These are phyloP conservation scores for Macrobrachium nipponense DNA, from an alignment of 1,140 invertebrate species.

Conservation along the genomic window DNA sequence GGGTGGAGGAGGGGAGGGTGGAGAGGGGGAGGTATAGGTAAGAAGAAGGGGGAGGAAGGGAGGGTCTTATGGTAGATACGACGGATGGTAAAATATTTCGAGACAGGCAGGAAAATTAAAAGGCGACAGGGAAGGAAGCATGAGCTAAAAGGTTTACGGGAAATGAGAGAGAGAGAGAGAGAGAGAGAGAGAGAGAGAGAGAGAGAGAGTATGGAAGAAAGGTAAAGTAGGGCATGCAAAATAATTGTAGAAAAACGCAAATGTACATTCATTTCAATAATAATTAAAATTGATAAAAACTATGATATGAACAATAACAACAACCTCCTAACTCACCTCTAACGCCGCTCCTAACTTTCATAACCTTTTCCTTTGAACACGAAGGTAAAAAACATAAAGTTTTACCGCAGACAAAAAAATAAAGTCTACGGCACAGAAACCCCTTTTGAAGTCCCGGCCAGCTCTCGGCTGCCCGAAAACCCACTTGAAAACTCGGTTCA, in stretches of 20 bases:
- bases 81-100: too few species aligned
- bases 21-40: too few species aligned
- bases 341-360: not conserved
- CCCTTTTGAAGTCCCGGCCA: too few species aligned
- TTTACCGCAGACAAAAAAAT: too few species aligned
- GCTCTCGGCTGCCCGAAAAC: too few species aligned
- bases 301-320: not conserved
- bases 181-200: not conserved
- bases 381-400: not conserved
- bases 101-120: too few species aligned
- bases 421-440: too few species aligned
- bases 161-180: not conserved
- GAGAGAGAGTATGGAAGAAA: not conserved
- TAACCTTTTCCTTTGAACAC: not conserved
- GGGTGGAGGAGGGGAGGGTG: too few species aligned
- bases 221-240: not conserved
- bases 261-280: too few species aligned
- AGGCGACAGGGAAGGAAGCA: not conserved
- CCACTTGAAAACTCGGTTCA: too few species aligned
- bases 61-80: too few species aligned
- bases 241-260: not conserved
- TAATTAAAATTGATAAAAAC: not conserved
- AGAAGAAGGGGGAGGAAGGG: too few species aligned
- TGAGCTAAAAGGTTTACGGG: not conserved
- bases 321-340: not conserved